Base-by-base conservation (phyloP, 2,797 vertebrate species). In the Poeciliopsis paucimaculata region DNA sequence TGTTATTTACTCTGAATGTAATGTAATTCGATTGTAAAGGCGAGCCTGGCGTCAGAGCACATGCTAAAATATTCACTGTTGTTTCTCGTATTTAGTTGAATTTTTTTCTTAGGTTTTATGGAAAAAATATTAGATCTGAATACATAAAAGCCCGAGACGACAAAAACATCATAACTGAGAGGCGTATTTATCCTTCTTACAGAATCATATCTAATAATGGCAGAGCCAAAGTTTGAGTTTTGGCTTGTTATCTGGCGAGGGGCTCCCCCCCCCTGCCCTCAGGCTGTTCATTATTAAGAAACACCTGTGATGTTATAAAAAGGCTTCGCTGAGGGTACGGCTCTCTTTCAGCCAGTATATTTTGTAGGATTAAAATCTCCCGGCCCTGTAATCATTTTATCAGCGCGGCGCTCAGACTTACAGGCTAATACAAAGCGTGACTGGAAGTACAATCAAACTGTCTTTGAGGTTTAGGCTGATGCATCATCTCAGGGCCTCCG, bases 311-410 rank as follows among this genome's bases (percentile, higher is more conserved):
- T 88, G 80, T 72, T 81, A 80, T 81, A 28, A 77, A 77, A 86
- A 77, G 66, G 83, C 79, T 89, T 71, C 85, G 76, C 11, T 82
- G 77, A 80, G 77, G 75, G 64, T 80, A 15, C 75, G 82, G 74
- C 78, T 77, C 79, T 86, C 73, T 89, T 82, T 91, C 77, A 86
- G 84, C 34, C 79, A 73, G 43, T 82, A 45, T 72, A 82, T 89
- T 82, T 83, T 64, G 31, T 78, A 43, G 82, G 88, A 93, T 88
- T 89, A 87, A 90, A 92, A 89, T 84, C 84, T 86, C 73, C 76
- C 78, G 80, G 64, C 75, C 73, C 72, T 83, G 80, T 90, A 85
- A 90, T 91, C 84, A 90, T 87, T 88, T 87, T 77, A 88, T 84
- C 86, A 86, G 84, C 70, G 66, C 73, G 73, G 66, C 82, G 87